These are phyloP conservation scores for Ptychobarbus kaznakovi DNA, from an alignment of 2,797 vertebrate genomes.

Conservation along the genomic window DNA sequence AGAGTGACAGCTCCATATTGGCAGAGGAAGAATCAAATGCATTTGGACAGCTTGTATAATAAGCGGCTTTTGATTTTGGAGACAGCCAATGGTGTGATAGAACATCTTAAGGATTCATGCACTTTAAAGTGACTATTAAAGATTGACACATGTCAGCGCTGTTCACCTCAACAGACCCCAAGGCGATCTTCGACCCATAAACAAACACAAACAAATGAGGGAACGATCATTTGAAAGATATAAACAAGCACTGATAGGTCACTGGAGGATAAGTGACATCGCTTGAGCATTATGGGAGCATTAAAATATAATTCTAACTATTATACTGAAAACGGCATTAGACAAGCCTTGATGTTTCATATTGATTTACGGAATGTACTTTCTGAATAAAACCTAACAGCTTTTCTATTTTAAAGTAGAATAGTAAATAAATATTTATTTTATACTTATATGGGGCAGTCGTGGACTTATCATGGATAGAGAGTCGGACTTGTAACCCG, in stretches of 20 bases:
- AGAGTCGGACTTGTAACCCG: no score
- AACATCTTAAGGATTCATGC: slow-evolving; percentile 75
- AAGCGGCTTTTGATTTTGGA: slow-evolving; percentile 77
- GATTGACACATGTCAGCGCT: slow-evolving; percentile 81
- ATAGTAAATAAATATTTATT: neutral
- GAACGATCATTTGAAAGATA: slow-evolving; percentile 29
- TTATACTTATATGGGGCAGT: neutral
- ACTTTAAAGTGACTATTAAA: slow-evolving; percentile 73
- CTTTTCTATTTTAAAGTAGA: neutral
- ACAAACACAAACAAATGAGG: slow-evolving; percentile 48
- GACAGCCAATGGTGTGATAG: slow-evolving; percentile 74
- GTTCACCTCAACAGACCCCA: slow-evolving; percentile 68
- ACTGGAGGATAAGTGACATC: slow-evolving; percentile 30
- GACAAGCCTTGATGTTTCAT: neutral
- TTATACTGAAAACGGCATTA: neutral
- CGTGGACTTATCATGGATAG: no score
- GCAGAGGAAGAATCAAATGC: slow-evolving; percentile 81
- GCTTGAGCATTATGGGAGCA: slow-evolving; percentile 5
- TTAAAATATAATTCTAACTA: neutral
- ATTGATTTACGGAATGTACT: neutral
- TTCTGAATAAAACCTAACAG: neutral
- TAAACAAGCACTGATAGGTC: slow-evolving; percentile 14
- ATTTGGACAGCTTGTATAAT: slow-evolving; percentile 80
- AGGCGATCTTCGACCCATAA: slow-evolving; percentile 53
- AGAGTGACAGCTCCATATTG: slow-evolving; percentile 78